A percentile compares a stretch with the other conserved stretches of the same genome.
phyloP scores from a whole-genome alignment of 2,888 invertebrate genomes.

The Nematopogon swammerdamellus region DNA sequence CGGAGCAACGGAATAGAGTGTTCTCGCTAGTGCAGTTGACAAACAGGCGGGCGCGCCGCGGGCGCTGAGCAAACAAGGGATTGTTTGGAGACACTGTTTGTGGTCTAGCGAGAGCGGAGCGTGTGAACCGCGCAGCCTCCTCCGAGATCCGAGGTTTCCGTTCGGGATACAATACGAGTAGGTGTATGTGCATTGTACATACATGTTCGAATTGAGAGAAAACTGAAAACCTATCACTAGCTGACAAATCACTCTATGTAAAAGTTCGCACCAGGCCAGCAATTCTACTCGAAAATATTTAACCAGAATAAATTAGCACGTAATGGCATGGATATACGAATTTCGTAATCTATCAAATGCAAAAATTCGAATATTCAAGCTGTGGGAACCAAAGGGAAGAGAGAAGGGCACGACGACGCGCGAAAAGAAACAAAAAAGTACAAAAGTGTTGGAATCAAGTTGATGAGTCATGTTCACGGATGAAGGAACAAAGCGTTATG shows the following conservation, averaged over 20 bases:
- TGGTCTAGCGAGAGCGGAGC: neutral
- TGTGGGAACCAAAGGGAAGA: neutral
- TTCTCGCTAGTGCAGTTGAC: neutral
- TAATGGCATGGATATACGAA: too few species aligned
- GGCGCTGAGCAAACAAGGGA: neutral
- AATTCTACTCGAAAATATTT: too few species aligned
- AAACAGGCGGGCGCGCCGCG: neutral
- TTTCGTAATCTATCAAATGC: too few species aligned
- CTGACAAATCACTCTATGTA: too few species aligned
- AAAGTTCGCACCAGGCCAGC: too few species aligned
- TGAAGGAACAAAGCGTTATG: neutral
- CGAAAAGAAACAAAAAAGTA: neutral
- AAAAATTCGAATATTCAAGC: neutral
- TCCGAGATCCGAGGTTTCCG: neutral
- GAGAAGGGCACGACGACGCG: neutral
- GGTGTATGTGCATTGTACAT: too few species aligned
- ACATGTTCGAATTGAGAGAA: too few species aligned
- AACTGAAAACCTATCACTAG: too few species aligned
- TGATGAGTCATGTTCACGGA: neutral
- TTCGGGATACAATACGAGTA: too few species aligned
- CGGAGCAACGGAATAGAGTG: too few species aligned
- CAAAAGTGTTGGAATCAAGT: neutral
- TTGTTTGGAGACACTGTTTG: neutral
- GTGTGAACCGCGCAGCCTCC: neutral
- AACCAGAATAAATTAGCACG: too few species aligned